phyloP scores from a whole-genome alignment of 2,888 invertebrate species.

The Alsophila aescularia region DNA sequence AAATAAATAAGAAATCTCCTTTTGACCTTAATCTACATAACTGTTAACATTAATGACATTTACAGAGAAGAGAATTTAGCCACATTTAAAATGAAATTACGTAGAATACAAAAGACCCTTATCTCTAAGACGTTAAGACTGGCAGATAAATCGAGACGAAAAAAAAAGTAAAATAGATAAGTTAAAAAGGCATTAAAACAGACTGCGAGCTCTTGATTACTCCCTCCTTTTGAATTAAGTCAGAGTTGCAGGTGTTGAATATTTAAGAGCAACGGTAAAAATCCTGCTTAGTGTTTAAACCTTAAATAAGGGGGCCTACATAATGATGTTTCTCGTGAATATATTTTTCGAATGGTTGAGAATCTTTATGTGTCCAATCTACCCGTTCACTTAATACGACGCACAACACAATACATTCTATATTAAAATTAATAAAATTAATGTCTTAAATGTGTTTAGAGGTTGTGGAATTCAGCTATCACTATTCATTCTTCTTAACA shows the following conservation, averaged over 20 bases:
- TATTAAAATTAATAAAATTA: too few relatives aligned
- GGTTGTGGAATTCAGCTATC: too few relatives aligned
- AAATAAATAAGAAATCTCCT: too few relatives aligned
- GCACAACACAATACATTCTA: too few relatives aligned
- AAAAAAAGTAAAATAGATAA: conserved; percentile 37
- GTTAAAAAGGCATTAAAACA: conserved; percentile 63
- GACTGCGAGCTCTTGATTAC: conserved; percentile 59
- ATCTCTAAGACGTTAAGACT: conserved; percentile 2
- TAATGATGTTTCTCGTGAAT: neutral
- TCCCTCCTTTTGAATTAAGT: conserved; percentile 60
- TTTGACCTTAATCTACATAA: too few relatives aligned
- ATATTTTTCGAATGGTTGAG: too few relatives aligned
- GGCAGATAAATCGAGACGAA: conserved; percentile 14
- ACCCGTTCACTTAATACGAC: too few relatives aligned
- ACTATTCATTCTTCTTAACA: too few relatives aligned
- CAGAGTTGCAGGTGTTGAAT: conserved; percentile 62
- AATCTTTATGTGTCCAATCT: too few relatives aligned
- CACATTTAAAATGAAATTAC: neutral
- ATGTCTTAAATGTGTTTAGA: too few relatives aligned
- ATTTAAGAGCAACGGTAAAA: conserved; percentile 52
- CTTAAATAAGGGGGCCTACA: conserved; percentile 22
- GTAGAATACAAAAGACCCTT: conserved; percentile 12
- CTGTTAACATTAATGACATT: too few relatives aligned
- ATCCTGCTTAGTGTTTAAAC: conserved; percentile 25
- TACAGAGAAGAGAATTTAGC: neutral